Conservation (phyloP, 2,113 vertebrate genomes). For the Gracilinanus agilis region DNA sequence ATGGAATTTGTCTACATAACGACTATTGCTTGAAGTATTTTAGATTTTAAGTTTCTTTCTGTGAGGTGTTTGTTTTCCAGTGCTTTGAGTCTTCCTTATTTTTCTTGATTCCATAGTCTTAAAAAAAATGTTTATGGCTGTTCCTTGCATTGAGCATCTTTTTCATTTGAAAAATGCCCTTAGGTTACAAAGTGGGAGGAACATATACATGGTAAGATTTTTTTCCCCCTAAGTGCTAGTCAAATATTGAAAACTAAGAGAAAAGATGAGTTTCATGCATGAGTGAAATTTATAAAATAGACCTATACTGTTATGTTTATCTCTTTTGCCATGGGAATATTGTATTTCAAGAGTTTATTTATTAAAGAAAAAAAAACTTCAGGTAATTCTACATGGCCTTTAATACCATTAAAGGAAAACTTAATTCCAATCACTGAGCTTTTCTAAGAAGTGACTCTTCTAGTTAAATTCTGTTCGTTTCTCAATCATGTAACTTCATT, state of each 20-base stretch:
- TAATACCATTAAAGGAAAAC: constrained; percentile 73
- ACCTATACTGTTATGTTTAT: background rate
- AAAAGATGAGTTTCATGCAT: constrained; percentile 46
- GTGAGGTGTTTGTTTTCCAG: constrained; percentile 1
- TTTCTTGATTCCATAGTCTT: background rate
- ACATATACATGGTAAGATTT: background rate
- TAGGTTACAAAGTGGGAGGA: constrained; percentile 49
- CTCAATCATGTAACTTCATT: constrained; percentile 78
- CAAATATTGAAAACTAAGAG: constrained; percentile 22
- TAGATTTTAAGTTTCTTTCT: constrained; percentile 25
- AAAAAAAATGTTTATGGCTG: background rate
- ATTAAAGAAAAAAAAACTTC: constrained; percentile 51
- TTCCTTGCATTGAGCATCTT: background rate
- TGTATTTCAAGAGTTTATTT: constrained; percentile 10
- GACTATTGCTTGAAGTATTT: background rate
- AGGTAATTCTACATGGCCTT: constrained; percentile 79
- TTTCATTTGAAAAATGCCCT: constrained; percentile 25
- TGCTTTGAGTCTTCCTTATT: background rate
- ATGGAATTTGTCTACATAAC: background rate
- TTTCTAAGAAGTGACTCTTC: constrained; percentile 66
- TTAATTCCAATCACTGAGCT: constrained; percentile 79
- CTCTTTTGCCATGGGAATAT: constrained; percentile 30
- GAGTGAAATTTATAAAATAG: constrained; percentile 30
- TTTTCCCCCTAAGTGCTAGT: constrained; percentile 26
- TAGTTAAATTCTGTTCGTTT: background rate